A percentile compares a stretch with the other conserved stretches of the same genome.
Conservation (phyloP, 2,888 invertebrate genomes). For the Adelognathus sp. region DNA sequence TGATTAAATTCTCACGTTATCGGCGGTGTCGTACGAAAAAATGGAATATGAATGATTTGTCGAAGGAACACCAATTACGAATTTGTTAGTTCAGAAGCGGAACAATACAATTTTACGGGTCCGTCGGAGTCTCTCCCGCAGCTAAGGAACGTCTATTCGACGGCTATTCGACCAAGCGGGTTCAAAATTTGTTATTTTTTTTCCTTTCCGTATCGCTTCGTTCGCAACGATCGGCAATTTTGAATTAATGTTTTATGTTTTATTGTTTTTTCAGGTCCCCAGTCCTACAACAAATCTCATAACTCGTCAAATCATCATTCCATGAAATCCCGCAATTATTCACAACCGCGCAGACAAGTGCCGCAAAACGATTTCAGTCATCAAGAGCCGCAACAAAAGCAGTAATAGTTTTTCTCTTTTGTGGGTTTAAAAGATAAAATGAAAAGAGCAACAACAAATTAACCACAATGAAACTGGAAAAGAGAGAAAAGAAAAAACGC, state of each 20-base stretch:
- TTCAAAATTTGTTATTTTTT: conserved; percentile 53
- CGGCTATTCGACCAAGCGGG: too few relatives aligned
- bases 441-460: too few relatives aligned
- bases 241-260: conserved; percentile 58
- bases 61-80: too few relatives aligned
- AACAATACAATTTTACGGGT: too few relatives aligned
- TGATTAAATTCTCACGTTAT: too few relatives aligned
- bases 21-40: too few relatives aligned
- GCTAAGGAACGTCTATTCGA: too few relatives aligned
- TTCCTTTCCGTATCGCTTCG: not conserved
- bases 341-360: conserved; percentile 75
- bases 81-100: too few relatives aligned
- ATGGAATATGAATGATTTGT: too few relatives aligned
- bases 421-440: conserved; percentile 14
- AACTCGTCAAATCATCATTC: conserved; percentile 80
- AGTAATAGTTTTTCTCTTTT: conserved; percentile 68
- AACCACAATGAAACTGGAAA: not conserved
- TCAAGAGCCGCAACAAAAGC: conserved; percentile 67
- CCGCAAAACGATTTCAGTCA: conserved; percentile 74
- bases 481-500: conserved; percentile 11
- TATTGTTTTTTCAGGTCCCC: conserved; percentile 75
- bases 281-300: conserved; percentile 75
- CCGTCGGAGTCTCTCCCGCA: too few relatives aligned
- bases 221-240: not conserved
- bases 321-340: conserved; percentile 76